Evolutionary conservation across 1,140 invertebrate genomes (phyloP), one percentile per base, ranked within the genome.

Genomic region (Varroa destructor): DNA sequence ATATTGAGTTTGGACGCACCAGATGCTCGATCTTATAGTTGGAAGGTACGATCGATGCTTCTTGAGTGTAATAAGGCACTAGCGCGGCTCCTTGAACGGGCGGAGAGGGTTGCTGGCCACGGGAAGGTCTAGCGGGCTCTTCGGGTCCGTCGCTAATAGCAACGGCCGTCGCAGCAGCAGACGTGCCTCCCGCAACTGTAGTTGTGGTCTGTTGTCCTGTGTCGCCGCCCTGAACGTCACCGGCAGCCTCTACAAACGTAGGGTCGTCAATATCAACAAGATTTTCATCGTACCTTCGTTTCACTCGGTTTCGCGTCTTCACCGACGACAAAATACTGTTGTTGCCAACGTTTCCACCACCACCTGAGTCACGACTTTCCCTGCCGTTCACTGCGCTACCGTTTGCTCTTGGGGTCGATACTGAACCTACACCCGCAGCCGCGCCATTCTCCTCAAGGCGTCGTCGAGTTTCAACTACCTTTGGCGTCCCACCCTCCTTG

Each of bases 11-110:
- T 51, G 46, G 46, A 67, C 61, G 12, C 36, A 67, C 61, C 61
- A 67, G 14, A 40, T 67, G 61, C 61, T 67, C 61, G 61, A 67
- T 46, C 40, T 67, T 67, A 8, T 67, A 67, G 37, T 67, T 67
- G 1, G 61, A 67, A 2, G 61, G 61, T 46, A 67, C 61, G 61
- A 67, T 67, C 61, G 61, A 67, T 40, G 61, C 61, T 8, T 67
- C 61, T 4, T 67, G 61, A 12, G 61, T 12, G 37, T 67, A 67
- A 46, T 67, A 67, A 12, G 61, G 61, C 1, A 67, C 61, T 3
- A 67, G 37, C 14, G 61, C 61, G 36, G 61, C 46, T 2, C 46
- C 61, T 12, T 67, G 40, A 12, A 67, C 61, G 2, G 61, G 40
- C 40, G 40, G 40, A 1, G 61, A 67, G 8, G 46, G 40, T 8